Evolutionary conservation across 2,888 invertebrate genomes (phyloP).

Genomic region (Gortyna flavago): DNA sequence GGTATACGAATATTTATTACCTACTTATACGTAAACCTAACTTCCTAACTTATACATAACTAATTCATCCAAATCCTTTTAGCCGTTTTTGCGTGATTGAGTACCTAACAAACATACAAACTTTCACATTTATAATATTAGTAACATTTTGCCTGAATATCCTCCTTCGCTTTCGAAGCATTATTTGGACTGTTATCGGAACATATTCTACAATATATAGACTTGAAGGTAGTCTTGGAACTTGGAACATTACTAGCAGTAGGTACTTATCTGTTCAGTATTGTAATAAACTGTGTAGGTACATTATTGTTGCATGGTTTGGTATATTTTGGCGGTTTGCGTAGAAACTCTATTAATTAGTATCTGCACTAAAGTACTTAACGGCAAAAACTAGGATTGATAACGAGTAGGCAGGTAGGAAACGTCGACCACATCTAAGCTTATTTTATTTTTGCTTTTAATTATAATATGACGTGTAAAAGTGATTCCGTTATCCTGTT

Average conservation of each 20-base stretch:
- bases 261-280: slow-evolving; percentile 30
- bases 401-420: no score
- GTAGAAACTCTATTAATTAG: background rate
- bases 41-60: background rate
- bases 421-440: no score
- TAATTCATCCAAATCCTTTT: background rate
- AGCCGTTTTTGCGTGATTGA: background rate
- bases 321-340: slow-evolving; percentile 1
- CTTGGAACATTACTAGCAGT: slow-evolving; percentile 16
- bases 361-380: background rate
- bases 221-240: slow-evolving; percentile 26
- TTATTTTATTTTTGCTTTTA: no score
- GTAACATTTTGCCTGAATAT: background rate
- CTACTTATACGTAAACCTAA: background rate
- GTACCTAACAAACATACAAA: background rate
- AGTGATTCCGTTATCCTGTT: no score
- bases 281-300: slow-evolving; percentile 25
- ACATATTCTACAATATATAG: slow-evolving; percentile 28
- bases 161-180: background rate
- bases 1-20: no score
- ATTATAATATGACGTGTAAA: no score
- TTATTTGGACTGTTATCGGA: slow-evolving; percentile 4
- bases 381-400: background rate
- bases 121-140: background rate
- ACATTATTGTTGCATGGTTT: slow-evolving; percentile 30